Base-by-base conservation (phyloP, 1,140 invertebrate species). In the Achroia grisella region DNA sequence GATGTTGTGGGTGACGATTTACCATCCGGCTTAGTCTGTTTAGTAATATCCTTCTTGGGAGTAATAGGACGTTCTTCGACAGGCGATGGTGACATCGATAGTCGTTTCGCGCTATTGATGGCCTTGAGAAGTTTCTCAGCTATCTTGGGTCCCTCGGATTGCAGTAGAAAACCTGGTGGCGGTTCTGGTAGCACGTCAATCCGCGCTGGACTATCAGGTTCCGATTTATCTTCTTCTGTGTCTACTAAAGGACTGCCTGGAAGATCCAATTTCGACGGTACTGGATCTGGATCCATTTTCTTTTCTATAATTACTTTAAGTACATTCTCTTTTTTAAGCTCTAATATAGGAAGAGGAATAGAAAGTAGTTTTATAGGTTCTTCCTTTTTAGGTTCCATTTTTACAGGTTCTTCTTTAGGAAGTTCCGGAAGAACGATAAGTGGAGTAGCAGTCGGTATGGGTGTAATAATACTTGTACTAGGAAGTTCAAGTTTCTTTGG, bases 51-150 rank as follows among this genome's bases (percentile, higher is more conserved):
- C 36, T 65, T 73, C 30, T 81, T 82, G 0, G 72, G 66, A 4
- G 74, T 63, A 8, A 69, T 54, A 2, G 71, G 52, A 28, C 58
- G 54, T 28, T 80, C 71, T 35, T 83, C 80, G 1, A 67, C 47
- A 0, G 76, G 76, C 0, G 82, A 78, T 5, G 82, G 78, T 0
- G 81, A 86, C 66, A 80, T 82, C 0, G 84, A 86, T 3, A 81
- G 49, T 32, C 77, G 62, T 47, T 86, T 87, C 10, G 86, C 86
- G 36, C 84, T 89, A 65, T 78, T 89, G 59, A 80, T 86, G 60
- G 88, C 88, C 64, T 88, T 88, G 3, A 90, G 70, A 3, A 90
- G 75, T 65, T 89, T 90, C 48, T 90, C 89, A 2, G 89, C 88
- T 53, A 90, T 90, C 51, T 89, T 89, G 9, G 87, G 87, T 4